Conservation (phyloP, 2,113 vertebrate species). For the Rhombomys opimus region DNA sequence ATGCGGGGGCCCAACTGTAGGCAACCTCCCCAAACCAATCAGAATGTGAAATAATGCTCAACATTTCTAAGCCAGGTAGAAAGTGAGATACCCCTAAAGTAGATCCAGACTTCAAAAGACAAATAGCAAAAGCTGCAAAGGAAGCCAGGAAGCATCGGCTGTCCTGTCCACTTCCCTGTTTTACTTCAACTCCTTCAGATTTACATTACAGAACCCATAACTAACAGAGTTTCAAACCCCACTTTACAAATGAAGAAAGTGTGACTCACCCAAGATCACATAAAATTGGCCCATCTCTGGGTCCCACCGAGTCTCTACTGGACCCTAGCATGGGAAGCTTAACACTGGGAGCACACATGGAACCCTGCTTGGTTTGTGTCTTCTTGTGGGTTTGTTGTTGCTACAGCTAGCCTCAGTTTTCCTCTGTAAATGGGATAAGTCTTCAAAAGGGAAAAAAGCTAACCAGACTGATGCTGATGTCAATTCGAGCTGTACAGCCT, state of each 20-base stretch:
- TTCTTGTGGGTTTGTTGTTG: not conserved
- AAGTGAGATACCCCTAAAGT: not conserved
- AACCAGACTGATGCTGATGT: not conserved
- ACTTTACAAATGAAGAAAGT: not conserved
- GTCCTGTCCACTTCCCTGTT: not conserved
- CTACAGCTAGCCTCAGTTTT: not conserved
- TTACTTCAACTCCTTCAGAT: not conserved
- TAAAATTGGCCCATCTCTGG: not conserved
- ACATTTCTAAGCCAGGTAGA: slow-evolving; percentile 2
- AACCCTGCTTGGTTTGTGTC: not conserved
- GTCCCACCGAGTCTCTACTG: not conserved
- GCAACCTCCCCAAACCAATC: not conserved
- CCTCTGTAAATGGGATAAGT: not conserved
- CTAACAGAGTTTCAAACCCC: slow-evolving; percentile 9
- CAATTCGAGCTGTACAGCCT: not conserved
- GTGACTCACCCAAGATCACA: not conserved
- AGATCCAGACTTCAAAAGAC: not conserved
- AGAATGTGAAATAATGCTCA: not conserved
- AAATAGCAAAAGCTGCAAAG: not conserved
- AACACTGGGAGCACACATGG: not conserved
- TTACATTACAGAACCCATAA: not conserved
- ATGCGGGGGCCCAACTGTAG: not conserved
- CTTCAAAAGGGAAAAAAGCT: not conserved
- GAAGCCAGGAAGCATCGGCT: not conserved
- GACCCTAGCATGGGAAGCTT: not conserved